phyloP scores from a whole-genome alignment of 2,888 invertebrate genomes.

The Acanthosepion esculentum region DNA sequence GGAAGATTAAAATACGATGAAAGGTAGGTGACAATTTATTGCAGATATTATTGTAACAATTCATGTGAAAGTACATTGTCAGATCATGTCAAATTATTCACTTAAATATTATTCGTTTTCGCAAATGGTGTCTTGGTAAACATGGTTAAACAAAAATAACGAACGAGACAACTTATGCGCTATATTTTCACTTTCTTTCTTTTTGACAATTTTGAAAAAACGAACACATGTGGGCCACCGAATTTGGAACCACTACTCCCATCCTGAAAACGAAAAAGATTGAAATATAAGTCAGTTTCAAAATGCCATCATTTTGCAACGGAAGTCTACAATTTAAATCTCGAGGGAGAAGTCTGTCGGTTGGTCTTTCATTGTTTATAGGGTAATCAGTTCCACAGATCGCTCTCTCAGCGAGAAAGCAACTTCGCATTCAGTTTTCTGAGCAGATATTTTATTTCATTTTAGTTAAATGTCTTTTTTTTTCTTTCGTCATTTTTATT shows the following conservation, averaged over 20 bases:
- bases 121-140: not conserved
- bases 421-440: too few relatives aligned
- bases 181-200: not conserved
- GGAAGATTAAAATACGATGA: too few relatives aligned
- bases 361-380: not conserved
- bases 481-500: too few relatives aligned
- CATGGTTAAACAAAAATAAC: not conserved
- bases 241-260: not conserved
- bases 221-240: not conserved
- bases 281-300: not conserved
- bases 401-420: too few relatives aligned
- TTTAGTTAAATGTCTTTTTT: too few relatives aligned
- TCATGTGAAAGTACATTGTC: too few relatives aligned
- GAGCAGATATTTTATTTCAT: too few relatives aligned
- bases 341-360: not conserved
- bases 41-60: too few relatives aligned
- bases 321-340: not conserved
- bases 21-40: too few relatives aligned
- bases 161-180: not conserved
- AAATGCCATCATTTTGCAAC: not conserved
- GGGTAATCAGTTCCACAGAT: too few relatives aligned
- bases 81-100: too few relatives aligned
- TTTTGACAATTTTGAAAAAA: not conserved
- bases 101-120: not conserved
- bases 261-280: not conserved